Evolutionary conservation across 1,140 invertebrate species (phyloP).

Genomic region (Drosophila bocki): DNA sequence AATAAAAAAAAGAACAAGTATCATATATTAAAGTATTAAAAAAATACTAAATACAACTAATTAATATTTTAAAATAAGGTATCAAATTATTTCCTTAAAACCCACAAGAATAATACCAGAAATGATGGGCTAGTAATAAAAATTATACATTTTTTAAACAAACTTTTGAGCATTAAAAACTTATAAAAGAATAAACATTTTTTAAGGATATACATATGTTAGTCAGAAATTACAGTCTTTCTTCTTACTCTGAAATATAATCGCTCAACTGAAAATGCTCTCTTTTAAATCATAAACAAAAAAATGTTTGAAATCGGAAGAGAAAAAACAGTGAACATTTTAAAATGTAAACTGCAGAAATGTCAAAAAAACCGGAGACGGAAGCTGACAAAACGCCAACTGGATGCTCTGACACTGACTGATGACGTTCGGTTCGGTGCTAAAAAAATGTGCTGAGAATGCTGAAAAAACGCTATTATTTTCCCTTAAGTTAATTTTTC

Average conservation of each 20-base stretch:
- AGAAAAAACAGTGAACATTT: slow-evolving; percentile 18
- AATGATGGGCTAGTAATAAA: too few species aligned
- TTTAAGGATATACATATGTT: background rate
- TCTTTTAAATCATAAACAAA: background rate
- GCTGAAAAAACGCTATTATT: slow-evolving; percentile 23
- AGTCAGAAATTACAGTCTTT: background rate
- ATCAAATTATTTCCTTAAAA: too few species aligned
- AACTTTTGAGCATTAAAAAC: too few species aligned
- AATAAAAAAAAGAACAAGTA: too few species aligned
- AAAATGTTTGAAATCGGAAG: slow-evolving; percentile 52
- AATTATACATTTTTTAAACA: too few species aligned
- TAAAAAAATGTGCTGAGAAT: slow-evolving; percentile 24
- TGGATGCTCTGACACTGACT: slow-evolving; percentile 71
- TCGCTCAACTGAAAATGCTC: slow-evolving; percentile 1
- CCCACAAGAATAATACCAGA: too few species aligned
- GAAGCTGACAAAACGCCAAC: slow-evolving; percentile 80
- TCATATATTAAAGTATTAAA: too few species aligned
- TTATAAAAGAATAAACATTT: background rate
- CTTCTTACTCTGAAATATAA: slow-evolving; percentile 25
- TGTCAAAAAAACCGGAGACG: slow-evolving; percentile 35
- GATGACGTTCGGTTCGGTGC: slow-evolving; percentile 58
- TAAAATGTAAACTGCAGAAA: slow-evolving; percentile 49
- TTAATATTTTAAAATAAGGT: too few species aligned
- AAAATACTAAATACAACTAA: too few species aligned
- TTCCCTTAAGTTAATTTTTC: slow-evolving; percentile 77